A percentile compares a stretch with the other conserved stretches of the same genome.
These are phyloP conservation scores for Holacanthus passer DNA, from an alignment of 2,113 vertebrate species.

Conservation along the genomic window DNA sequence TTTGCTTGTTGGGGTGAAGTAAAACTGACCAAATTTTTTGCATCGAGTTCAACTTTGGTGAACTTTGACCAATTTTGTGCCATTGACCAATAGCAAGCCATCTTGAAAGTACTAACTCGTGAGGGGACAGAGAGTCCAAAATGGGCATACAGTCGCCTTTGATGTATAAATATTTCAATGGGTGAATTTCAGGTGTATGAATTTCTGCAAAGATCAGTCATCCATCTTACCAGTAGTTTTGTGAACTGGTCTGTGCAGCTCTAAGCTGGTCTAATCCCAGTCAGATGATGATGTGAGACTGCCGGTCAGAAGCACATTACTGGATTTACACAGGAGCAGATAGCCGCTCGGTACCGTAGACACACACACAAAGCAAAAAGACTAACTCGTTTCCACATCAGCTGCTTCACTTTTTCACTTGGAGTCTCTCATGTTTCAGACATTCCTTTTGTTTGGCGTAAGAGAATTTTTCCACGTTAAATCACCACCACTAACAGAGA, in stretches of 20 bases:
- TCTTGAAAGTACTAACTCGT: not conserved
- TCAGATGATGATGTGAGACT: conserved; percentile 63
- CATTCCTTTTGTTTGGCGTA: not conserved
- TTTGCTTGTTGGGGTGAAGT: too few species aligned
- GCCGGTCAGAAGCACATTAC: conserved; percentile 31
- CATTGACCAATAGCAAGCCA: not conserved
- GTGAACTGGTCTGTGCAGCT: conserved; percentile 11
- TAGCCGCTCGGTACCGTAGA: not conserved
- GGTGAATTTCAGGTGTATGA: not conserved
- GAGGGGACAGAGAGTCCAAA: not conserved
- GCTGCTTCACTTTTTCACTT: not conserved
- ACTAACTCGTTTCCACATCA: not conserved
- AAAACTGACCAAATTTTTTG: not conserved
- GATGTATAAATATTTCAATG: not conserved
- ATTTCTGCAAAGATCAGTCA: not conserved
- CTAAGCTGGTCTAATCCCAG: conserved; percentile 53
- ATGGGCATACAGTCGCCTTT: not conserved
- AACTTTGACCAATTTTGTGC: not conserved
- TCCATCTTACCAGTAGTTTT: not conserved
- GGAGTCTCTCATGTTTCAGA: not conserved
- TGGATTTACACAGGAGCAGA: not conserved
- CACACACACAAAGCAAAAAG: not conserved
- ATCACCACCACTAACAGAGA: not conserved
- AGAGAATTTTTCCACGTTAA: not conserved
- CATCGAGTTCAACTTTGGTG: not conserved